phyloP scores from a whole-genome alignment of 2,797 vertebrate species.

The Peromyscus eremicus region DNA sequence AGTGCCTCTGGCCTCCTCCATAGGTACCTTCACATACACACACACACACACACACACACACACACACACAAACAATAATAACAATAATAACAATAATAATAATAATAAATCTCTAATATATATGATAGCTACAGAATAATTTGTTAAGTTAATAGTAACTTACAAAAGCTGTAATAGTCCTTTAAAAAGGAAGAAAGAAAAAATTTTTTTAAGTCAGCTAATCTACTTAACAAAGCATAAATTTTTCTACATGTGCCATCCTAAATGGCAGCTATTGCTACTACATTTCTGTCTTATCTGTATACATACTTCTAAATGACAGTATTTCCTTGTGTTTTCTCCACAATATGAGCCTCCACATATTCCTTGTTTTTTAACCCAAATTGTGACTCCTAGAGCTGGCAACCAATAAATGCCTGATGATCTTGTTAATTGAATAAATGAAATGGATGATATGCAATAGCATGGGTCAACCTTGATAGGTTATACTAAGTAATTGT shows the following conservation, averaged over 20 bases:
- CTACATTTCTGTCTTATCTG: not conserved
- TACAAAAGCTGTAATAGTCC: conserved; percentile 25
- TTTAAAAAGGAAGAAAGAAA: not conserved
- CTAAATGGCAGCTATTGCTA: not conserved
- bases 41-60: too few relatives aligned
- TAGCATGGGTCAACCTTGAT: not conserved
- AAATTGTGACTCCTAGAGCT: conserved; percentile 6
- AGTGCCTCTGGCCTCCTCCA: not conserved
- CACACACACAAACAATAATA: too few relatives aligned
- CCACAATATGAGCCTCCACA: not conserved
- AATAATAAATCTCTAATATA: not conserved
- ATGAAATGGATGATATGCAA: not conserved
- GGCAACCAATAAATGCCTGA: not conserved
- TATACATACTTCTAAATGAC: not conserved
- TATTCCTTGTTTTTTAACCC: not conserved
- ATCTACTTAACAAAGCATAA: not conserved
- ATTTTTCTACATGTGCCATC: not conserved
- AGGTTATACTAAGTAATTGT: not conserved
- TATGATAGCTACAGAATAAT: not conserved
- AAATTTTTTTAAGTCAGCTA: not conserved
- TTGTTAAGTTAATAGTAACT: conserved; percentile 14
- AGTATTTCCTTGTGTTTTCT: not conserved
- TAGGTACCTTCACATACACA: too few relatives aligned
- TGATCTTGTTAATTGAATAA: not conserved
- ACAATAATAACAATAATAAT: too few relatives aligned